Percentiles rank a stretch among this genome's conserved stretches.
Conservation (phyloP, 1,140 invertebrate genomes). For the Delia radicum region DNA sequence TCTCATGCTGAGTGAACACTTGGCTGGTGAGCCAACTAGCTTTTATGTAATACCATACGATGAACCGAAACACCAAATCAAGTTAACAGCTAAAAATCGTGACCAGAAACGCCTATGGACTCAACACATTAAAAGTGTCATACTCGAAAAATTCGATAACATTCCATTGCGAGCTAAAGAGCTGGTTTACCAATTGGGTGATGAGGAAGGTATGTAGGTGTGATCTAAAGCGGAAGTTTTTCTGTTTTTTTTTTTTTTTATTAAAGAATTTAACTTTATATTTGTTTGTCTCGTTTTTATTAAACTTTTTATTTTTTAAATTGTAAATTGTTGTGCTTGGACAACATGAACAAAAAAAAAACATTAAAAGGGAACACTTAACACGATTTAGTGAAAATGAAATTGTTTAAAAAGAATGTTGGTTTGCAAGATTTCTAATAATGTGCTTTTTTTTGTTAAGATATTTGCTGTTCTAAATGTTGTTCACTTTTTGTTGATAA, state of each 20-base stretch:
- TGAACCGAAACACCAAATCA: slow-evolving; percentile 84
- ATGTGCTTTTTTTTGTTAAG: no score
- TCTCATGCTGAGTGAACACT: slow-evolving; percentile 94
- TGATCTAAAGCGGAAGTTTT: background rate
- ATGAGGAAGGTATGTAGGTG: slow-evolving; percentile 61
- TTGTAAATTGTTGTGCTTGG: no score
- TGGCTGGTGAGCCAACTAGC: slow-evolving; percentile 88
- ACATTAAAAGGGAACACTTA: no score
- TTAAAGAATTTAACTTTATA: background rate
- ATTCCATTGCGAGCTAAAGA: slow-evolving; percentile 92
- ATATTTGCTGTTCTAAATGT: no score
- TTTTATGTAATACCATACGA: slow-evolving; percentile 97
- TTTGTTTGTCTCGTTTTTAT: background rate
- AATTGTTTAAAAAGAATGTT: no score
- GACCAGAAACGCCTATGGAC: slow-evolving; percentile 95
- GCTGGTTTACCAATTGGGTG: slow-evolving; percentile 88
- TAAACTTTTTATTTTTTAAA: background rate
- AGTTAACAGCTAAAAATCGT: slow-evolving; percentile 81
- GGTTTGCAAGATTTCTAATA: no score
- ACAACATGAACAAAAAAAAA: no score
- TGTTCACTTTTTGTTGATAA: no score
- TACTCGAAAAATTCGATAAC: slow-evolving; percentile 92
- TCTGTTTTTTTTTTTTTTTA: background rate
- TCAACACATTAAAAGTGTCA: slow-evolving; percentile 84
- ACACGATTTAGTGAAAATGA: no score